A percentile compares a stretch with the other conserved stretches of the same genome.
These are phyloP conservation scores for Formica selysi DNA, from an alignment of 1,140 invertebrate genomes.

Conservation along the genomic window DNA sequence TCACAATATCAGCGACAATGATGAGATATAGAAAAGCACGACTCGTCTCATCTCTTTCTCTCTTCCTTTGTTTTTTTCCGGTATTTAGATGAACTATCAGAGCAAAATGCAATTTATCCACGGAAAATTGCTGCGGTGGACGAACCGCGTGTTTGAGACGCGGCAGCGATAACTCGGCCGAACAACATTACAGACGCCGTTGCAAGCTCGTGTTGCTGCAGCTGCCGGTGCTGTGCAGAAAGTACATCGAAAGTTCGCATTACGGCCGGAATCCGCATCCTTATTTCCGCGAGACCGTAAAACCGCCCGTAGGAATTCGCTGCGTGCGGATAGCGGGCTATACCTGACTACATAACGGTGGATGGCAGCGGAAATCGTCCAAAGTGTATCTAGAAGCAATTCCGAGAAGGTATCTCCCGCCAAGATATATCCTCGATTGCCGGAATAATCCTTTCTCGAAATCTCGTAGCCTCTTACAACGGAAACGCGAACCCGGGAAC, in stretches of 20 bases:
- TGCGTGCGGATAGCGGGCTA: constrained; percentile 70
- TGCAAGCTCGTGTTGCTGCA: constrained; percentile 71
- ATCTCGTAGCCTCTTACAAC: constrained; percentile 23
- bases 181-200: constrained; percentile 36
- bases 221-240: constrained; percentile 72
- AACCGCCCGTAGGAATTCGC: constrained; percentile 78
- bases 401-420: constrained; percentile 9
- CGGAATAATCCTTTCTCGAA: constrained; percentile 59
- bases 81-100: constrained; percentile 47
- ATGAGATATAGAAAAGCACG: neutral
- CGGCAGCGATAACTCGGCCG: constrained; percentile 22
- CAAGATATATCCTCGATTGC: constrained; percentile 36
- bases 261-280: constrained; percentile 77
- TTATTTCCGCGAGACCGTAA: constrained; percentile 79
- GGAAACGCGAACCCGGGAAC: neutral
- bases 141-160: constrained; percentile 11
- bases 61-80: neutral
- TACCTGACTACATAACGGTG: constrained; percentile 30
- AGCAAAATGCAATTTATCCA: constrained; percentile 13
- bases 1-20: neutral
- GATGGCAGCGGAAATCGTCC: neutral
- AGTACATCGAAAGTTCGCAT: constrained; percentile 81
- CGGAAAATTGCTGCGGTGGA: neutral
- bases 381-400: constrained; percentile 51
- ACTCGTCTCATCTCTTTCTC: neutral